A percentile compares a stretch with the other conserved stretches of the same genome.
Conservation (phyloP, 2,797 vertebrate genomes). For the Caiman crocodilus region DNA sequence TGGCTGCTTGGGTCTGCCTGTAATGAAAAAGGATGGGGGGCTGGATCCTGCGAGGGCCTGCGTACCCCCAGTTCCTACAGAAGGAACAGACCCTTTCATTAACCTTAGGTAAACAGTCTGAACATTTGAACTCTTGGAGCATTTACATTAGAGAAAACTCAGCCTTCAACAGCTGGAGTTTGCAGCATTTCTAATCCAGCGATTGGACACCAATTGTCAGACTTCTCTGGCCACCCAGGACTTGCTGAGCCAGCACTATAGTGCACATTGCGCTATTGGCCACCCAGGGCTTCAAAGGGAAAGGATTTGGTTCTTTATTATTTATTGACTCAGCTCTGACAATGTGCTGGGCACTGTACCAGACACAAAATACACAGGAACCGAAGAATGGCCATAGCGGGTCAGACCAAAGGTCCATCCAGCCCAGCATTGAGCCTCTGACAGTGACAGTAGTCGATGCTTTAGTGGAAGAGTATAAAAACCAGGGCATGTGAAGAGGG, state of each 20-base stretch:
- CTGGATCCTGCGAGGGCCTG: not conserved
- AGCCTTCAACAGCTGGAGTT: too few relatives aligned
- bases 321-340: not conserved
- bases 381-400: too few relatives aligned
- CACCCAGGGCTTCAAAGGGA: not conserved
- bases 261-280: not conserved
- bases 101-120: not conserved
- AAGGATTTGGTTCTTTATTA: not conserved
- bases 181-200: not conserved
- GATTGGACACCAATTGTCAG: not conserved
- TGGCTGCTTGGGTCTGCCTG: constrained; percentile 14
- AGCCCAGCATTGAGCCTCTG: too few relatives aligned
- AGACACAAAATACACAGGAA: not conserved
- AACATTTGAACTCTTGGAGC: not conserved
- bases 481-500: too few relatives aligned
- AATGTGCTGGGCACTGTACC: not conserved
- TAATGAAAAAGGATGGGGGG: not conserved
- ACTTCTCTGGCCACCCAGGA: not conserved
- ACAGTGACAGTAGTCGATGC: too few relatives aligned
- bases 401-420: too few relatives aligned
- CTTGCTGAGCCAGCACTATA: not conserved
- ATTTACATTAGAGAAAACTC: too few relatives aligned
- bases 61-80: not conserved
- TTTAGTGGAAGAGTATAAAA: too few relatives aligned
- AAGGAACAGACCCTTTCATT: not conserved